phyloP scores from a whole-genome alignment of 2,888 invertebrate genomes.

The Caenorhabditis imperialis region DNA sequence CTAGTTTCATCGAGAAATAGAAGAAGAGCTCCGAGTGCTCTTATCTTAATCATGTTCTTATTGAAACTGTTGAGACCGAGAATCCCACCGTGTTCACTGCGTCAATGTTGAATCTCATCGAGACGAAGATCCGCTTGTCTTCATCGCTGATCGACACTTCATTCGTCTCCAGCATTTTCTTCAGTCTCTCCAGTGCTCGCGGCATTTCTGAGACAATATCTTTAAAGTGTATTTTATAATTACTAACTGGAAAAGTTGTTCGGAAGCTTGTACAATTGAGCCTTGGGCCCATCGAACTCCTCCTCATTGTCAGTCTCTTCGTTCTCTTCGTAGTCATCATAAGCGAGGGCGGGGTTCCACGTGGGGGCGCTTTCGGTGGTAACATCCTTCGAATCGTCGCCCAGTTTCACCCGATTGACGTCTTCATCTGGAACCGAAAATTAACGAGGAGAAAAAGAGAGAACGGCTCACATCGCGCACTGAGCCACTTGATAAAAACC shows the following conservation, averaged over 20 bases:
- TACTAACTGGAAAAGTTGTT: slow-evolving; percentile 42
- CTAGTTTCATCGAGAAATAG: slow-evolving; percentile 70
- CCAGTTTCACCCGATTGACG: neutral
- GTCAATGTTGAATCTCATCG: slow-evolving; percentile 44
- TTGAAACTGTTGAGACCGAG: neutral
- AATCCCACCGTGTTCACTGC: slow-evolving; percentile 37
- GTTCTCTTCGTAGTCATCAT: slow-evolving; percentile 11
- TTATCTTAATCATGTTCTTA: slow-evolving; percentile 56
- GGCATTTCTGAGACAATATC: slow-evolving; percentile 19
- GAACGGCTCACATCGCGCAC: slow-evolving; percentile 35
- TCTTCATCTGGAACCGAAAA: neutral
- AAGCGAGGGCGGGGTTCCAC: slow-evolving; percentile 26
- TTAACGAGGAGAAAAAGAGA: neutral
- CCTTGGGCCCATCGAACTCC: slow-evolving; percentile 2
- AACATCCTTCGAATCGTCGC: neutral
- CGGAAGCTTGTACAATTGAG: slow-evolving; percentile 22
- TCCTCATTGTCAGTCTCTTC: slow-evolving; percentile 15
- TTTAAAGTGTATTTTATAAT: neutral
- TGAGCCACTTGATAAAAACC: slow-evolving; percentile 56
- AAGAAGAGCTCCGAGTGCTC: slow-evolving; percentile 74
- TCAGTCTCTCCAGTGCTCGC: slow-evolving; percentile 26
- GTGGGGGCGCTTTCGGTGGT: slow-evolving; percentile 11
- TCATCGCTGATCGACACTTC: slow-evolving; percentile 20
- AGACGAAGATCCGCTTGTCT: slow-evolving; percentile 19
- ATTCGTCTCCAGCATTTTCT: slow-evolving; percentile 21